phyloP scores from a whole-genome alignment of 1,140 invertebrate genomes.

The Hylaeus volcanicus region DNA sequence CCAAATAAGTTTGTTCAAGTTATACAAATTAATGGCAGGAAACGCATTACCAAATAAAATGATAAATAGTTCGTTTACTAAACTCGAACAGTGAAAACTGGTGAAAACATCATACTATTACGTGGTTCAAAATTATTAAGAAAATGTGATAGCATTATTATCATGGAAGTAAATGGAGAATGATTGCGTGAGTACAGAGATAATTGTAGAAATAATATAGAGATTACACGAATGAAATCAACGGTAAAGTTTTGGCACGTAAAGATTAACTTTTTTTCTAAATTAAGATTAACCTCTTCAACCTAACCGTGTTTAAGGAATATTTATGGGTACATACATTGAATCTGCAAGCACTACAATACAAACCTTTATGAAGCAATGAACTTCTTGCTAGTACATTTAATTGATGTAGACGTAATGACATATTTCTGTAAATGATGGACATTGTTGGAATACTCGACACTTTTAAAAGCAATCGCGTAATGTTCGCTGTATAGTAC shows the following conservation, averaged over 20 bases:
- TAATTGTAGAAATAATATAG: neutral
- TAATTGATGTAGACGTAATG: slow-evolving; percentile 7
- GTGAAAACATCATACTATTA: neutral
- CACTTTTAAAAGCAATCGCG: neutral
- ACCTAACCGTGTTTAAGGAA: neutral
- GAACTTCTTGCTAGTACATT: slow-evolving; percentile 1
- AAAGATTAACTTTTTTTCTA: neutral
- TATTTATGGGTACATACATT: neutral
- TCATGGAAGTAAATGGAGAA: neutral
- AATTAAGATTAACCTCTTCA: neutral
- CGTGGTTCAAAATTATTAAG: neutral
- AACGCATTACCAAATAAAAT: too few species aligned
- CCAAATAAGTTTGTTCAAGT: neutral
- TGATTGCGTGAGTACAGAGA: neutral
- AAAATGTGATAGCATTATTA: neutral
- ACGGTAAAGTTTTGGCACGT: neutral
- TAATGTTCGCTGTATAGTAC: neutral
- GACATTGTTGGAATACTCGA: slow-evolving; percentile 14
- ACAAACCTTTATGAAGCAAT: slow-evolving; percentile 34
- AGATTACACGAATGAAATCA: neutral
- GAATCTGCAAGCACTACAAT: too few species aligned
- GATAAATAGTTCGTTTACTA: too few species aligned
- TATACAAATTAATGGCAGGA: neutral
- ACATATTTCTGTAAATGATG: slow-evolving; percentile 24
- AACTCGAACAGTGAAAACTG: neutral